Percentiles rank a stretch among this genome's conserved stretches.
Conservation (phyloP, 2,888 invertebrate genomes). For the Eupithecia exiguata region DNA sequence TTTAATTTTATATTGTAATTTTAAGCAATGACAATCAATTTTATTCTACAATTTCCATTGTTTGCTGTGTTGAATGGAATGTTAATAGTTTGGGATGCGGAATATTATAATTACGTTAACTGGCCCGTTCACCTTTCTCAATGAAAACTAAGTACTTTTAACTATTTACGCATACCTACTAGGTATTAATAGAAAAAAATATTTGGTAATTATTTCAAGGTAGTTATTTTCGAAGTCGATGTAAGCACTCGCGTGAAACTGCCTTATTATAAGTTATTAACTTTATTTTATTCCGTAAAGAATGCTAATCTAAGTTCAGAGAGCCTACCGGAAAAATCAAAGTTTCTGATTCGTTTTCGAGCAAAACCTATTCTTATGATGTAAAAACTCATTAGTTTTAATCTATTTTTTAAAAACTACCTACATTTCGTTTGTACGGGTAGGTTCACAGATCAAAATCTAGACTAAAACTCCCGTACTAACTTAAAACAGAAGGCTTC, state of each 20-base stretch:
- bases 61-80: conserved; percentile 35
- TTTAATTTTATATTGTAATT: conserved; percentile 48
- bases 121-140: background rate
- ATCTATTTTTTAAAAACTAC: no score
- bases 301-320: background rate
- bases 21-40: conserved; percentile 40
- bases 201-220: background rate
- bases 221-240: background rate
- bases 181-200: no score
- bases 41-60: conserved; percentile 38
- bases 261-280: background rate
- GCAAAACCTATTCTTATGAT: no score
- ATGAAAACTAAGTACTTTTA: background rate
- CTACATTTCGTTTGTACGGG: no score
- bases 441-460: background rate
- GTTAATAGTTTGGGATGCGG: conserved; percentile 26
- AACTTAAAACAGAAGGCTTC: conserved; percentile 36
- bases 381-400: no score
- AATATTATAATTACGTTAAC: conserved; percentile 24
- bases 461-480: conserved; percentile 3
- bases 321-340: no score
- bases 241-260: background rate
- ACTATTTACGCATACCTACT: background rate
- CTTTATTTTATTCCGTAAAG: background rate
- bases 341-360: no score